These are phyloP conservation scores for Ostrea edulis DNA, from an alignment of 1,140 invertebrate species.

Conservation along the genomic window DNA sequence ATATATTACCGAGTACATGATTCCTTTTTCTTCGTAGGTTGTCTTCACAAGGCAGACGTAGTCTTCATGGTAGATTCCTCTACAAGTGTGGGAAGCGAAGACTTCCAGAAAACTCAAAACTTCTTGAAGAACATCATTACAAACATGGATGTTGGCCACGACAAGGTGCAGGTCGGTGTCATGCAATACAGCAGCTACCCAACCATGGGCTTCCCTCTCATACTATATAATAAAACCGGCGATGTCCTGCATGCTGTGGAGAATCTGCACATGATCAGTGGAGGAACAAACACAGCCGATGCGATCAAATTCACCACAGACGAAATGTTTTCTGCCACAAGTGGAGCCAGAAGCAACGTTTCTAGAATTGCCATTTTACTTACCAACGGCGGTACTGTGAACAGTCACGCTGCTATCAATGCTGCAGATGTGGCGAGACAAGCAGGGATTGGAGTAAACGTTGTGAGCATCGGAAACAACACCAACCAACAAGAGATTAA, in stretches of 20 bases:
- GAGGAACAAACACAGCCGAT: conserved; percentile 63
- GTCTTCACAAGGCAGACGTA: conserved; percentile 65
- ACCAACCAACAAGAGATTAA: conserved; percentile 59
- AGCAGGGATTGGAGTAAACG: conserved; percentile 64
- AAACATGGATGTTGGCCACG: conserved; percentile 51
- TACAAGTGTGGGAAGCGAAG: conserved; percentile 57
- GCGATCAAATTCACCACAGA: conserved; percentile 62
- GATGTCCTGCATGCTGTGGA: conserved; percentile 52
- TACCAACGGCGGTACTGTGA: conserved; percentile 58
- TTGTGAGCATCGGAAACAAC: conserved; percentile 62
- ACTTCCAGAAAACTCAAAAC: conserved; percentile 63
- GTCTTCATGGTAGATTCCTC: conserved; percentile 68
- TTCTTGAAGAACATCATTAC: conserved; percentile 64
- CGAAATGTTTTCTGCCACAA: conserved; percentile 58
- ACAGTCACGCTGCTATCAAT: conserved; percentile 38
- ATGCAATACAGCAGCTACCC: conserved; percentile 64
- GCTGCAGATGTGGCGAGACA: conserved; percentile 55
- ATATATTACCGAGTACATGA: too few relatives aligned
- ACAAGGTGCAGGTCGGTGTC: conserved; percentile 64
- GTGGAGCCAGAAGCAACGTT: conserved; percentile 61
- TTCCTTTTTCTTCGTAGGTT: conserved; percentile 51
- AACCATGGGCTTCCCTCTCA: conserved; percentile 64
- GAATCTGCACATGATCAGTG: conserved; percentile 55
- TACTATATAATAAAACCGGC: conserved; percentile 57
- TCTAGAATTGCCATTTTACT: conserved; percentile 61